Evolutionary conservation across 2,797 vertebrate genomes (phyloP), one percentile per base, ranked within the genome.

Genomic region (Nyctibius grandis): DNA sequence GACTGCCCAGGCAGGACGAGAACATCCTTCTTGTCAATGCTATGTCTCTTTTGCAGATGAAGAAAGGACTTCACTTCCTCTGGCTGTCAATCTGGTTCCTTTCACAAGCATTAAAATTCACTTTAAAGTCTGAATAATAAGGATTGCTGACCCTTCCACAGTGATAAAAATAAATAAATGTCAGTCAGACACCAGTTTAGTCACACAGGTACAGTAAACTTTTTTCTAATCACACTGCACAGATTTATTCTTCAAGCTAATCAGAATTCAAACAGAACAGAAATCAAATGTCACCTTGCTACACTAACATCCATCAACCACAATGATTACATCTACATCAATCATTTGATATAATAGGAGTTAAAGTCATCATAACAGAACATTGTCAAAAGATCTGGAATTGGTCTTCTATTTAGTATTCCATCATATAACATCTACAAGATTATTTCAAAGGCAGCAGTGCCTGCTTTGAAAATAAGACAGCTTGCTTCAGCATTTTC

Each of bases 301-400:
- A 94, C 83, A 85, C 72, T 95, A 97, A 96, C 94, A 97, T 96
- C 88, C 83, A 94, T 95, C 88, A 96, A 57, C 92, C 73, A 94
- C 92, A 94, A 95, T 87, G 86, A 97, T 97, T 97, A 92, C 77
- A 97, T 97, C 94, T 96, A 92, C 88, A 96, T 97, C 96, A 96
- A 96, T 97, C 96, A 97, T 88, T 89, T 95, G 95, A 88, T 94
- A 95, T 94, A 98, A 97, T 56, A 95, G 92, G 75, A 88, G 53
- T n/a, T 89, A 96, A 97, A 96, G 82, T 89, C 85, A 97, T 93
- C 93, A 77, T 54, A 94, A 95, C 80, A 92, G 76, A 94, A 51
- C 14, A 3, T 72, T 96, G 91, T 93, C 94, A 96, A 64, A 95
- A 85, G 65, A 91, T 93, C 75, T 90, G 69, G 56, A 75, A 89